Conservation (phyloP, 2,797 vertebrate species). For the Lithobates pipiens region DNA sequence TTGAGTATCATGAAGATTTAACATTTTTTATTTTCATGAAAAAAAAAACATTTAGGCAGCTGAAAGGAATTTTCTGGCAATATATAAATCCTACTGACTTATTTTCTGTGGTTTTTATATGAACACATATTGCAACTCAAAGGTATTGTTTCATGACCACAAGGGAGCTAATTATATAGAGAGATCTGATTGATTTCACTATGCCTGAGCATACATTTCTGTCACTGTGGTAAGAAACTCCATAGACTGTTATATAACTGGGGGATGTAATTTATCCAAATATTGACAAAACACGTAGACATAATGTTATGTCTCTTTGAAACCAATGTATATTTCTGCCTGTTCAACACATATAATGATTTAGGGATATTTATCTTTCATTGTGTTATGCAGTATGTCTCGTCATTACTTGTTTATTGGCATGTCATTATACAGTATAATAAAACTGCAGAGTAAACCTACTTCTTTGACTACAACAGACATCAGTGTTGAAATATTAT, state of each 20-base stretch:
- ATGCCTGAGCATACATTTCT: conserved; percentile 6
- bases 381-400: background rate
- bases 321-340: background rate
- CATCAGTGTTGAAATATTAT: background rate
- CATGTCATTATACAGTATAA: background rate
- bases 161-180: conserved; percentile 12
- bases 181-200: conserved; percentile 25
- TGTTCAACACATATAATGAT: background rate
- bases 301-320: background rate
- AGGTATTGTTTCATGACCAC: background rate
- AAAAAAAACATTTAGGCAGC: too few relatives aligned
- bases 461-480: background rate
- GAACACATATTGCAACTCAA: background rate
- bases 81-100: background rate
- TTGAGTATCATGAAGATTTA: too few relatives aligned
- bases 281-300: conserved; percentile 7
- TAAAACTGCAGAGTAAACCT: background rate
- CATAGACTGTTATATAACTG: conserved; percentile 1
- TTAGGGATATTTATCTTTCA: background rate
- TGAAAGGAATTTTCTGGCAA: too few relatives aligned
- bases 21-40: too few relatives aligned
- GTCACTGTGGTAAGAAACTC: background rate
- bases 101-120: background rate
- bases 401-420: conserved; percentile 3
- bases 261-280: conserved; percentile 21